phyloP scores from a whole-genome alignment of 2,888 invertebrate species.

The Schizotus pectinicornis region DNA sequence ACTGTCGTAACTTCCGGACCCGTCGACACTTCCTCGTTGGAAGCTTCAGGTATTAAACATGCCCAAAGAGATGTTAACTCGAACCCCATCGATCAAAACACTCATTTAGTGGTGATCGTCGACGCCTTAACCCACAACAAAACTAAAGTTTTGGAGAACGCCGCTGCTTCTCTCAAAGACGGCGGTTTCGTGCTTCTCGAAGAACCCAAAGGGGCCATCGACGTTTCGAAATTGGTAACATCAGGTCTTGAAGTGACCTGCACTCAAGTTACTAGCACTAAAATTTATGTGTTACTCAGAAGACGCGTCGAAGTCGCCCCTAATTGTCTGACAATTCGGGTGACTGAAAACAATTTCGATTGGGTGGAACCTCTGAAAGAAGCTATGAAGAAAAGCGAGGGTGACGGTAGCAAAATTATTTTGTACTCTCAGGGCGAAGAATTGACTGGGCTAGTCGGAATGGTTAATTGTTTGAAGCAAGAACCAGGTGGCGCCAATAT shows the following conservation, averaged over 20 bases:
- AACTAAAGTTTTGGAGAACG: conserved; percentile 61
- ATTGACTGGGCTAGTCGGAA: conserved; percentile 80
- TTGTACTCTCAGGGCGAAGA: conserved; percentile 74
- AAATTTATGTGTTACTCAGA: conserved; percentile 72
- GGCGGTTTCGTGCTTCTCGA: conserved; percentile 78
- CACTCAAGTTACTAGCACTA: conserved; percentile 69
- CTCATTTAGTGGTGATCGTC: conserved; percentile 71
- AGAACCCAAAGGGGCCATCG: conserved; percentile 66
- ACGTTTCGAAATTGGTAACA: conserved; percentile 49
- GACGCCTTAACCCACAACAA: conserved; percentile 69
- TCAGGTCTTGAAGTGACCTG: conserved; percentile 64
- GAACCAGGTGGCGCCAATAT: conserved; percentile 85
- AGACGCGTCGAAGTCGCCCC: conserved; percentile 57
- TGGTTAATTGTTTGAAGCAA: conserved; percentile 87
- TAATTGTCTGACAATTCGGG: conserved; percentile 64
- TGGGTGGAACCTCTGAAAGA: conserved; percentile 86
- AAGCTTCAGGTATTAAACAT: conserved; percentile 70
- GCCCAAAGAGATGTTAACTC: conserved; percentile 66
- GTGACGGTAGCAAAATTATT: conserved; percentile 67
- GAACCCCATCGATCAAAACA: conserved; percentile 69
- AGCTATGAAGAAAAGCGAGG: conserved; percentile 71
- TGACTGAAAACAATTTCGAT: conserved; percentile 72
- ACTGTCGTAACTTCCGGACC: conserved; percentile 60
- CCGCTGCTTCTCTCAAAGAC: conserved; percentile 68
- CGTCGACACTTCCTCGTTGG: conserved; percentile 62